phyloP scores from a whole-genome alignment of 64 coral and sea anemone genomes.

The Pocillopora verrucosa region DNA sequence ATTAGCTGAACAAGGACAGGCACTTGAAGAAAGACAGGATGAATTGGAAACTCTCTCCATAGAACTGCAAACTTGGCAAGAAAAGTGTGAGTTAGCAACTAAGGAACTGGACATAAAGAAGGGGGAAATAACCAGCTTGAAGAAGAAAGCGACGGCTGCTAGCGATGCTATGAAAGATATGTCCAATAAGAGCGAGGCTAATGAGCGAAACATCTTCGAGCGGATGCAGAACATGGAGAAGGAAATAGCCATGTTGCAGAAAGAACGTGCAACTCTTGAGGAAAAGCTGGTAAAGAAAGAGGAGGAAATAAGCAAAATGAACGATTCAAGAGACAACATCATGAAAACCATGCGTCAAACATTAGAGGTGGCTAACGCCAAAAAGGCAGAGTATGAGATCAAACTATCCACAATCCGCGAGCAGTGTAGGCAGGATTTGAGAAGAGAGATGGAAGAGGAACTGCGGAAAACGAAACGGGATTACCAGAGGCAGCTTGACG shows the following conservation, averaged over 20 bases:
- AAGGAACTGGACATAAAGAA: conserved; percentile 60
- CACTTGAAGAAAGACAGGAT: conserved; percentile 54
- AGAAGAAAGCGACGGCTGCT: not conserved
- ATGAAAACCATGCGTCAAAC: conserved; percentile 60
- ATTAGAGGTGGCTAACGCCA: conserved; percentile 37
- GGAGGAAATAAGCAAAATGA: conserved; percentile 21
- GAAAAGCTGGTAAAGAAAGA: conserved; percentile 29
- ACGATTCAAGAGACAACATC: conserved; percentile 47
- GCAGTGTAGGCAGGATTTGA: conserved; percentile 12
- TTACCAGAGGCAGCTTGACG: conserved; percentile 21
- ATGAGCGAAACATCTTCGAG: not conserved
- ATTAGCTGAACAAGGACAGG: conserved; percentile 64
- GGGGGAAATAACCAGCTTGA: not conserved
- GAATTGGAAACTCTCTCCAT: conserved; percentile 65
- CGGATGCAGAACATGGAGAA: conserved; percentile 34
- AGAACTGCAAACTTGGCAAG: conserved; percentile 41
- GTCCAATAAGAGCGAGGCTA: not conserved
- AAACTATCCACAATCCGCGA: conserved; percentile 30
- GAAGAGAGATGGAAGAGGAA: conserved; percentile 26
- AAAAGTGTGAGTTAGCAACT: conserved; percentile 3
- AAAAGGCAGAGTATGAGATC: conserved; percentile 50
- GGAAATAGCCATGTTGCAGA: conserved; percentile 48
- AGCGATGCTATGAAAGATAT: not conserved
- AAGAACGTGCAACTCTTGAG: not conserved
- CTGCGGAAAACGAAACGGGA: conserved; percentile 47